These are phyloP conservation scores for Metridium senile DNA, from an alignment of 92 coral and sea anemone species.

Conservation along the genomic window DNA sequence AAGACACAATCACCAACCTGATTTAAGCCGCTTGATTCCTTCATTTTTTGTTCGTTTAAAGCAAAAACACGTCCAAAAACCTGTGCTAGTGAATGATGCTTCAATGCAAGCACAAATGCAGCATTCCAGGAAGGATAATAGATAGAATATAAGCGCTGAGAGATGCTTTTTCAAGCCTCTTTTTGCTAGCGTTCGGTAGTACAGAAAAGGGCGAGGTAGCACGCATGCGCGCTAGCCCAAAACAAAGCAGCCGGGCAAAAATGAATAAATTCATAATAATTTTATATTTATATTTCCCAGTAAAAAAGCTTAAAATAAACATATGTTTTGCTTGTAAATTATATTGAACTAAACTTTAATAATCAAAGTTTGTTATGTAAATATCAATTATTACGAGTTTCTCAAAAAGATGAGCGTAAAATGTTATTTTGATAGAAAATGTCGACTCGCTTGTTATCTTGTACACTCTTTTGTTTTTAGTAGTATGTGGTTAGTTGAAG, in stretches of 20 bases:
- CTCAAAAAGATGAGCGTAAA: too few relatives aligned
- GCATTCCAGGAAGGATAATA: constrained; percentile 23
- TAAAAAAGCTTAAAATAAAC: background rate
- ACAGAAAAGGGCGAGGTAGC: constrained; percentile 62
- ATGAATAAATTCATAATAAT: constrained; percentile 36
- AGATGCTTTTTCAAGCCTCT: constrained; percentile 15
- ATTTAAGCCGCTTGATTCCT: constrained; percentile 61
- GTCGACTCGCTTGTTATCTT: too few relatives aligned
- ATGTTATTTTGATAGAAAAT: too few relatives aligned
- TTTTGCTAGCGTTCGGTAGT: constrained; percentile 22
- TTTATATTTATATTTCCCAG: background rate
- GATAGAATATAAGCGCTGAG: background rate
- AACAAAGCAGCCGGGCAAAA: constrained; percentile 32
- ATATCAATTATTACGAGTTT: too few relatives aligned
- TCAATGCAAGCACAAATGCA: constrained; percentile 1
- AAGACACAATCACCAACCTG: constrained; percentile 53
- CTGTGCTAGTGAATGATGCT: constrained; percentile 11
- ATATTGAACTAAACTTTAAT: too few relatives aligned
- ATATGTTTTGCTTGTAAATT: too few relatives aligned
- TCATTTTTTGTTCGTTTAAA: constrained; percentile 39
- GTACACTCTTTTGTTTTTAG: background rate
- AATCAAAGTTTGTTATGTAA: too few relatives aligned
- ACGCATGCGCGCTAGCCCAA: constrained; percentile 50
- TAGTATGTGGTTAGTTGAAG: constrained; percentile 1
- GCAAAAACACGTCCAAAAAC: background rate